phyloP scores from a whole-genome alignment of 2,888 invertebrate species.

The Deroplatys truncata region DNA sequence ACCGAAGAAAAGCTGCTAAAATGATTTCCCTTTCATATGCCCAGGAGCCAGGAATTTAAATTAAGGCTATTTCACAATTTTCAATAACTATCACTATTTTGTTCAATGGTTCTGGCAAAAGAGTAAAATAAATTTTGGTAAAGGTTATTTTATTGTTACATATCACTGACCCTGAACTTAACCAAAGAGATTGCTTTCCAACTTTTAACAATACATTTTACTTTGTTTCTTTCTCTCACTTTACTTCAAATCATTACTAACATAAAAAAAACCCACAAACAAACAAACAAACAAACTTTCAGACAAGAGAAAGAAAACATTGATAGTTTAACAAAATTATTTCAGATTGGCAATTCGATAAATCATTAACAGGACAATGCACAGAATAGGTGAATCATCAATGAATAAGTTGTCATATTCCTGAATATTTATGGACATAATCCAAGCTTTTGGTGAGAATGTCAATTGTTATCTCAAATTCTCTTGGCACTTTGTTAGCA shows the following conservation, averaged over 20 bases:
- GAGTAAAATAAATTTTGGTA: background rate
- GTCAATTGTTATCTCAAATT: background rate
- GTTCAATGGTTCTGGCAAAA: background rate
- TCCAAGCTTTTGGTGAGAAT: background rate
- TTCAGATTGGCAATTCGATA: background rate
- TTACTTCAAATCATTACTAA: background rate
- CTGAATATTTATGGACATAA: background rate
- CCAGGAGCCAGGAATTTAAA: background rate
- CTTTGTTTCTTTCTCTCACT: background rate
- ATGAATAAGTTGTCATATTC: background rate
- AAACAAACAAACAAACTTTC: no score
- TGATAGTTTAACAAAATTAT: background rate
- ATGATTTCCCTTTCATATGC: background rate
- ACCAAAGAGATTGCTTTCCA: background rate
- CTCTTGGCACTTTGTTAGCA: slow-evolving; percentile 13
- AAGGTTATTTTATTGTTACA: background rate
- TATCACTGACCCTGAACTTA: background rate
- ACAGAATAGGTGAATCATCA: background rate
- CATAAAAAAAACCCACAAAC: no score
- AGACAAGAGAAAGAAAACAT: no score
- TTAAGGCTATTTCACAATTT: background rate
- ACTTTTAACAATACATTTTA: background rate
- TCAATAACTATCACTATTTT: background rate
- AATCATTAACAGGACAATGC: background rate
- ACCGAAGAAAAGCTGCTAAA: background rate